These are phyloP conservation scores for Leucopsar rothschildi DNA, from an alignment of 2,113 vertebrate species.

Conservation along the genomic window DNA sequence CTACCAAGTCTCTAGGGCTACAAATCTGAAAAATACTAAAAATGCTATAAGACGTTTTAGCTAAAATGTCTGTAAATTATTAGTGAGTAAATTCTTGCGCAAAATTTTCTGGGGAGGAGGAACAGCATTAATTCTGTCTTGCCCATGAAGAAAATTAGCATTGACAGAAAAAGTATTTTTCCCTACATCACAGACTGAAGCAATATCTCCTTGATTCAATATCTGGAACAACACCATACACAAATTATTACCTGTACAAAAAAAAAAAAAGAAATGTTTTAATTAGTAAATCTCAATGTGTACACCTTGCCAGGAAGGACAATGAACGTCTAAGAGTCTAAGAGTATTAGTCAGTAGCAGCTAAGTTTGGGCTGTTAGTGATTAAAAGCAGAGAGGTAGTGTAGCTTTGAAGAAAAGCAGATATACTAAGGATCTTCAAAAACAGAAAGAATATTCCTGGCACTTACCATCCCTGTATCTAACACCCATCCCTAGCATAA, in stretches of 20 bases:
- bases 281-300: not conserved
- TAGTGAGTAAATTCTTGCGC: not conserved
- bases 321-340: not conserved
- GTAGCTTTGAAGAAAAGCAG: constrained; percentile 19
- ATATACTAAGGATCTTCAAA: constrained; percentile 29
- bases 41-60: not conserved
- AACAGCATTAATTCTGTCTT: not conserved
- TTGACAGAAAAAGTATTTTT: not conserved
- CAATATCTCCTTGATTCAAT: not conserved
- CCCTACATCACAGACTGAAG: not conserved
- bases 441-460: constrained; percentile 51
- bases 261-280: not conserved
- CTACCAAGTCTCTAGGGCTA: not conserved
- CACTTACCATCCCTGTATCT: constrained; percentile 20
- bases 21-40: not conserved
- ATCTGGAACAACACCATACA: not conserved
- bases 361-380: not conserved
- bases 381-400: constrained; percentile 16
- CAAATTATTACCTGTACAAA: not conserved
- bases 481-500: constrained; percentile 37
- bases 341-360: not conserved
- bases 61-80: not conserved
- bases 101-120: not conserved
- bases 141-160: not conserved
- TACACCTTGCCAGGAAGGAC: not conserved